These are phyloP conservation scores for Himalopsyche japonica DNA, from an alignment of 2,888 invertebrate genomes.

Conservation along the genomic window DNA sequence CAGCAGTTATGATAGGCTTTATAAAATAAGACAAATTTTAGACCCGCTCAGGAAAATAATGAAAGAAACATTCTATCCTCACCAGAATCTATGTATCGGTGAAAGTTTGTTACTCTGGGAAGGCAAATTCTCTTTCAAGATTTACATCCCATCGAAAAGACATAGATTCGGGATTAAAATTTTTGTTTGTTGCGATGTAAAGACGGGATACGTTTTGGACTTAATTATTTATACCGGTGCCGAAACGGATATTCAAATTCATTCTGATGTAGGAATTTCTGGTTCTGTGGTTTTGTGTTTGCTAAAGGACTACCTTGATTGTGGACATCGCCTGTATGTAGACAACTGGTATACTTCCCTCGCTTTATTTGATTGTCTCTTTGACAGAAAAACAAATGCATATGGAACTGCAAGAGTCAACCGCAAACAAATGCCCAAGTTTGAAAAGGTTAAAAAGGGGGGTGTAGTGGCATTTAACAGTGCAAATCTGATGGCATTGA, in stretches of 20 bases:
- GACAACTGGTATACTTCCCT: slow-evolving; percentile 20
- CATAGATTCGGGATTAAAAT: slow-evolving; percentile 13
- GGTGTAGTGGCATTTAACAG: not conserved
- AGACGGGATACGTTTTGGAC: slow-evolving; percentile 14
- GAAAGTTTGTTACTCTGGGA: slow-evolving; percentile 19
- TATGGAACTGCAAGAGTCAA: slow-evolving; percentile 41
- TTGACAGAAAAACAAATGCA: slow-evolving; percentile 31
- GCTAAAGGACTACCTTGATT: not conserved
- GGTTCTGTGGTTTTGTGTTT: not conserved
- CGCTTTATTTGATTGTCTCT: slow-evolving; percentile 3
- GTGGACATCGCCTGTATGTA: slow-evolving; percentile 3
- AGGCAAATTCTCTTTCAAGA: slow-evolving; percentile 13
- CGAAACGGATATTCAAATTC: not conserved
- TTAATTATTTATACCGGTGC: slow-evolving; percentile 7
- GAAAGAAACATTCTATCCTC: slow-evolving; percentile 4
- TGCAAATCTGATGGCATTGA: slow-evolving; percentile 40
- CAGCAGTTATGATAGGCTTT: not conserved
- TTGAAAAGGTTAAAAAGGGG: slow-evolving; percentile 37
- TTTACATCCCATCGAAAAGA: slow-evolving; percentile 17
- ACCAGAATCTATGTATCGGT: slow-evolving; percentile 17
- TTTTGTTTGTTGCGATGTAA: slow-evolving; percentile 14
- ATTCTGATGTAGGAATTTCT: not conserved
- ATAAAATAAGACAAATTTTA: slow-evolving; percentile 4
- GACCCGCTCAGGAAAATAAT: not conserved
- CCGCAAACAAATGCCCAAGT: slow-evolving; percentile 41